phyloP scores from a whole-genome alignment of 1,140 invertebrate genomes.

The Pollicipes pollicipes region DNA sequence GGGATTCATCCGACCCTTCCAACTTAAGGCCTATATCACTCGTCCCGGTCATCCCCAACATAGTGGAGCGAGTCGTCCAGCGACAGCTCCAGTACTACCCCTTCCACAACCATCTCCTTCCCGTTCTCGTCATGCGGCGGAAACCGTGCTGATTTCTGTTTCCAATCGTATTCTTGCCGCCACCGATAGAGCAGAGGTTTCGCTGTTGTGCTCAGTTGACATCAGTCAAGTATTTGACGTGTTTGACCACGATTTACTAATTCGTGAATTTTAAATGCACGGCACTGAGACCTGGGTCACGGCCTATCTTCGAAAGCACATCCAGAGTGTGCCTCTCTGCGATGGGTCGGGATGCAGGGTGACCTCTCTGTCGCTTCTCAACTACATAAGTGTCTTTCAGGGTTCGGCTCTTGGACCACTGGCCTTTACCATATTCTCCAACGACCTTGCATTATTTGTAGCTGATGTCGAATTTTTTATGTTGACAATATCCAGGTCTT shows the following conservation, averaged over 20 bases:
- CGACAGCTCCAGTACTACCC: background rate
- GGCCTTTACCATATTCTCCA: background rate
- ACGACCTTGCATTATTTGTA: background rate
- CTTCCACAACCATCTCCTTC: background rate
- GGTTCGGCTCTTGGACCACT: background rate
- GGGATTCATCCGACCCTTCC: background rate
- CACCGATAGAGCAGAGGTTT: background rate
- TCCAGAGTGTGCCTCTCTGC: background rate
- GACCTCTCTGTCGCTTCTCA: background rate
- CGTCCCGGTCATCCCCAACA: background rate
- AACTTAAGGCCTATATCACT: conserved; percentile 1
- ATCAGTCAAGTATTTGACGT: background rate
- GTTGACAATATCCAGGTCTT: background rate
- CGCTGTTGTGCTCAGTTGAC: background rate
- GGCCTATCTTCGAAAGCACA: background rate
- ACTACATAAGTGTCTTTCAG: background rate
- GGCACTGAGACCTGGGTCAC: background rate
- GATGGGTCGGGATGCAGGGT: background rate
- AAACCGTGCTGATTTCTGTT: background rate
- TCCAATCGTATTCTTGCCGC: background rate
- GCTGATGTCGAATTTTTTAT: background rate
- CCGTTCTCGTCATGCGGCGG: background rate
- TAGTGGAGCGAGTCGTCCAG: background rate
- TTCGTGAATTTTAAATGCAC: background rate
- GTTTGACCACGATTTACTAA: background rate